Base-by-base conservation (phyloP, 2,113 vertebrate genomes). In the Triplophysa tibetana region DNA sequence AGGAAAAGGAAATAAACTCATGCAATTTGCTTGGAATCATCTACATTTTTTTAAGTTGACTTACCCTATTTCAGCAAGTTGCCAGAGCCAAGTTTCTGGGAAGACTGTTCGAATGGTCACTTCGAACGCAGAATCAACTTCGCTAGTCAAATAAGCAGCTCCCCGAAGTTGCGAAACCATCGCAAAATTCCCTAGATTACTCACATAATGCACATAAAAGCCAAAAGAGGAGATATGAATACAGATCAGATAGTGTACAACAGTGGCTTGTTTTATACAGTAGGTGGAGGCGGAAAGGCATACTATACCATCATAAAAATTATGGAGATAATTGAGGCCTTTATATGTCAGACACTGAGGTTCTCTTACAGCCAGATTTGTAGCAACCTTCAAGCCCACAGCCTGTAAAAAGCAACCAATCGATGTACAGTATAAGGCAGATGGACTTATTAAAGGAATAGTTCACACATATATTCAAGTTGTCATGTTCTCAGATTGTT, bases 71-170 rank as follows among this genome's bases (percentile, higher is more conserved):
- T 86, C 79, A 70, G 94, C 16, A 4, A 96, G 84, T 16, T 94
- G 85, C 95, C 95, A 98, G 38, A 97, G 89, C 95, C 95, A 96
- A 0, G 95, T 97, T 88, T 96, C 94, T 0, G 95, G 95, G 81
- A 98, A 97, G 69, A 89, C 90, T 3, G 86, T 92, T n/a, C 95
- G 92, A 24, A 94, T 21, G 0, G 80, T 93, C 24, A 12, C 13
- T 1, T 21, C 19, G 54, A 10, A 2, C 17, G 8, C 2, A 17
- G 54, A 65, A n/a, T 0, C 12, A 4, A 52, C 50, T 16, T 52
- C 50, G 0, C 13, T 7, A 16, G 1, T 21, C n/a, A n/a, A n/a
- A n/a, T n/a, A n/a, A n/a, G n/a, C n/a, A n/a, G n/a, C n/a, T n/a
- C n/a, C n/a, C n/a, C n/a, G n/a, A n/a, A n/a, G n/a, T n/a, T n/a